Evolutionary conservation across 2,797 vertebrate genomes (phyloP), one percentile per base, ranked within the genome.

Genomic region (Gymnopithys bicolor): DNA sequence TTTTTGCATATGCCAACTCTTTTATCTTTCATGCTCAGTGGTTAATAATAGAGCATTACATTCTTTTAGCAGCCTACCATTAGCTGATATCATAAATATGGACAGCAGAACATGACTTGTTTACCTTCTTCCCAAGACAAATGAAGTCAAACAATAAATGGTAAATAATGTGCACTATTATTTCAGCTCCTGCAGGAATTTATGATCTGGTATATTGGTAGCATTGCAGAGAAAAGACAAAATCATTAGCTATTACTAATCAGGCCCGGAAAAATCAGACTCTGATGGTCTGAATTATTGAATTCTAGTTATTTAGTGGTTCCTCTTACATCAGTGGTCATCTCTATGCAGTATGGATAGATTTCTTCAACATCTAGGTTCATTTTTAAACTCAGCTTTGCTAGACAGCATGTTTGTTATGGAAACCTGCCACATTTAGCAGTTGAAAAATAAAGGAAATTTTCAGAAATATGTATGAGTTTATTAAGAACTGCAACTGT

Each of bases 51-150:
- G 6, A 87, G 3, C 12, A 43, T 7, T 75, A 13, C 55, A 33
- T 79, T 23, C 14, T 58, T 94, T 84, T 13, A 58, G 12, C 60
- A 64, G 7, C 11, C 23, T 69, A 67, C 17, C 74, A 15, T 73
- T 48, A 89, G 56, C 11, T 89, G n/a, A 39, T 71, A 87, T 55
- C 43, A 63, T 59, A 66, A 85, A 90, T 56, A 53, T 2, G 49
- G 11, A 80, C 49, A 77, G 18, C 25, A 95, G 68, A 88, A 46
- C 11, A 63, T n/a, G 35, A 35, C 15, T 30, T 96, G 9, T 86
- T 94, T 84, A 87, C 53, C 32, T 78, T 85, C 60, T 97, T 67
- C 75, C 17, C 52, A 91, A 32, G n/a, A 73, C 27, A 91, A 94
- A 71, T 43, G 23, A 91, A 52, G 46, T 90, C 73, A 94, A 94